Evolutionary conservation across 2,888 invertebrate species (phyloP).

Genomic region (Rhamnusium bicolor): DNA sequence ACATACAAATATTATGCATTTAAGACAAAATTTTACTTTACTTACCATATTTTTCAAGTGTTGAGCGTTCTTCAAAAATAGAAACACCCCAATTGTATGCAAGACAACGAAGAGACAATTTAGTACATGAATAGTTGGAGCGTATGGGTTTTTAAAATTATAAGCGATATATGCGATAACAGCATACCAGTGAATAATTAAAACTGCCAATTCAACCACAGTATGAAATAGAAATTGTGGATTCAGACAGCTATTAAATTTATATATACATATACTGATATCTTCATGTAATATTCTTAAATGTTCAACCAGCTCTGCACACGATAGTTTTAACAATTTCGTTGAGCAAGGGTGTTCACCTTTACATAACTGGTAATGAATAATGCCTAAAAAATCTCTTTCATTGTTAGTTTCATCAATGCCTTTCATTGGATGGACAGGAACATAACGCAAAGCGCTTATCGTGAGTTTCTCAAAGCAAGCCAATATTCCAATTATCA

Average conservation of each 20-base stretch:
- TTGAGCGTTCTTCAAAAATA: slow-evolving; percentile 66
- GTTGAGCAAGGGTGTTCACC: slow-evolving; percentile 57
- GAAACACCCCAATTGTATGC: slow-evolving; percentile 65
- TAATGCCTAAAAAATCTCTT: slow-evolving; percentile 63
- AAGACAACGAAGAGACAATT: slow-evolving; percentile 65
- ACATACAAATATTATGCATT: too few relatives aligned
- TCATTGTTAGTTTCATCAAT: slow-evolving; percentile 64
- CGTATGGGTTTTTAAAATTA: slow-evolving; percentile 59
- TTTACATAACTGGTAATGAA: slow-evolving; percentile 61
- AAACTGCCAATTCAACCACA: slow-evolving; percentile 64
- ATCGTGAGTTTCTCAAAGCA: slow-evolving; percentile 68
- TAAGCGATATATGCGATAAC: slow-evolving; percentile 67
- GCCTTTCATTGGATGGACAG: slow-evolving; percentile 64
- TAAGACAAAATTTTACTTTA: too few relatives aligned
- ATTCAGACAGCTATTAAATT: slow-evolving; percentile 65
- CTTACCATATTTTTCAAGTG: slow-evolving; percentile 67
- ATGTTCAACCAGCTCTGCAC: slow-evolving; percentile 64
- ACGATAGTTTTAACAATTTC: slow-evolving; percentile 53
- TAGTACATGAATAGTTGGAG: slow-evolving; percentile 63
- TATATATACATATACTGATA: slow-evolving; percentile 63
- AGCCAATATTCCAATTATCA: slow-evolving; percentile 61
- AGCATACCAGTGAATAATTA: slow-evolving; percentile 68
- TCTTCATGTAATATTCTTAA: slow-evolving; percentile 67
- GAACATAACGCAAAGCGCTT: slow-evolving; percentile 62
- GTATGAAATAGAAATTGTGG: slow-evolving; percentile 66